These are phyloP conservation scores for Hermaeophaga mercurialis DNA, from an alignment of 2,888 invertebrate species.

Conservation along the genomic window DNA sequence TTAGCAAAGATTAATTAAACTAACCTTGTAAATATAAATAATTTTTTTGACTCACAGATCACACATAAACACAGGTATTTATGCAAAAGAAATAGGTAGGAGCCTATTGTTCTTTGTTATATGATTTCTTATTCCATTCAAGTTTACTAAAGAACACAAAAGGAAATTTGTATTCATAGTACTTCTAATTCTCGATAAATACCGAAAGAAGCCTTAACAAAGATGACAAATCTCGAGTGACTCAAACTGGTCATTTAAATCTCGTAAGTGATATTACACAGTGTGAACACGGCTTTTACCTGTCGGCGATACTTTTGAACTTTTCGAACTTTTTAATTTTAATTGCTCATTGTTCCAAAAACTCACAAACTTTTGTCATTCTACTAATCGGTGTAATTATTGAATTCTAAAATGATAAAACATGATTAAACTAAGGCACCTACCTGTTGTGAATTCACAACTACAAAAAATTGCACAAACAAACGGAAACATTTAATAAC, in stretches of 20 bases:
- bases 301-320: slow-evolving; percentile 46
- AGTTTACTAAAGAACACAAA: slow-evolving; percentile 5
- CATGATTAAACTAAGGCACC: slow-evolving; percentile 30
- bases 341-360: slow-evolving; percentile 36
- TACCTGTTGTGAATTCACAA: slow-evolving; percentile 49
- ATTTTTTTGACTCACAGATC: not conserved
- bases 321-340: slow-evolving; percentile 21
- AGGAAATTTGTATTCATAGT: slow-evolving; percentile 27
- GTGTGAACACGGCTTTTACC: slow-evolving; percentile 55
- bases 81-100: slow-evolving; percentile 8
- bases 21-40: slow-evolving; percentile 5
- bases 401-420: slow-evolving; percentile 1
- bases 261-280: slow-evolving; percentile 46
- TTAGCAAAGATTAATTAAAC: slow-evolving; percentile 11
- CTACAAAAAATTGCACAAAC: slow-evolving; percentile 44
- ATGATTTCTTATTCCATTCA: slow-evolving; percentile 11
- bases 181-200: slow-evolving; percentile 19
- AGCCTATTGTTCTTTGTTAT: slow-evolving; percentile 16
- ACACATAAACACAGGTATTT: slow-evolving; percentile 17
- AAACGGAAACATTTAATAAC: slow-evolving; percentile 36
- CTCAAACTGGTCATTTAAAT: slow-evolving; percentile 51
- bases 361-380: not conserved
- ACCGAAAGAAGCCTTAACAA: slow-evolving; percentile 20
- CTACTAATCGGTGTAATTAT: not conserved
- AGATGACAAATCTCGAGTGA: slow-evolving; percentile 12